Conservation (phyloP, 2,888 invertebrate genomes). For the Xylocampa areola region DNA sequence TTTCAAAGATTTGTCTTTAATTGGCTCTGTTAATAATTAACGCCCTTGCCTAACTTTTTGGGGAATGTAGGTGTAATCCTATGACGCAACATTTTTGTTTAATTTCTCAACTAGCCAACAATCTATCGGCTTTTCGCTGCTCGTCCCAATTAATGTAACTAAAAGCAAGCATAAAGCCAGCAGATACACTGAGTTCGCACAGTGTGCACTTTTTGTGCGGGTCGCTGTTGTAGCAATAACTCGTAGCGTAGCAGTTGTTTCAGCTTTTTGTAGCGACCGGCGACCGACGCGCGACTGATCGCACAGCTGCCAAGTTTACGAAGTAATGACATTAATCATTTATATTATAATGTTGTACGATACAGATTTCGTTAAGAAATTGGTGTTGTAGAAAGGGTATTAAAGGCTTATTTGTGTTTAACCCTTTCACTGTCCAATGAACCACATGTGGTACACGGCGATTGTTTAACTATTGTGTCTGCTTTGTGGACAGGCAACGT, state of each 20-base stretch:
- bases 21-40: too few species aligned
- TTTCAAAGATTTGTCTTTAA: too few species aligned
- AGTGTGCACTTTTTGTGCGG: conserved; percentile 19
- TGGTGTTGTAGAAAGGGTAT: conserved; percentile 2
- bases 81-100: too few species aligned
- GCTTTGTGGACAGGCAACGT: too few species aligned
- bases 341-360: conserved; percentile 3
- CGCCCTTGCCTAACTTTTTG: too few species aligned
- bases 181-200: conserved; percentile 3
- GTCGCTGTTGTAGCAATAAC: conserved; percentile 30
- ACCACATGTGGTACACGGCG: too few species aligned
- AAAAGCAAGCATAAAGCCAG: conserved; percentile 24
- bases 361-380: conserved; percentile 12
- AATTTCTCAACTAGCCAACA: conserved; percentile 7
- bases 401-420: too few species aligned
- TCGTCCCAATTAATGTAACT: conserved; percentile 33
- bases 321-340: conserved; percentile 33
- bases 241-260: conserved; percentile 34
- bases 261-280: conserved; percentile 21
- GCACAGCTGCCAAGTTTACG: conserved; percentile 12
- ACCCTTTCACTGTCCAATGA: too few species aligned
- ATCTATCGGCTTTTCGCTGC: conserved; percentile 19
- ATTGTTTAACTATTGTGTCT: too few species aligned
- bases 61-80: too few species aligned
- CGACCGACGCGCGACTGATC: conserved; percentile 11